Evolutionary conservation across 2,888 invertebrate genomes (phyloP), one percentile per base, ranked within the genome.

Genomic region (Dasypogon diadema): DNA sequence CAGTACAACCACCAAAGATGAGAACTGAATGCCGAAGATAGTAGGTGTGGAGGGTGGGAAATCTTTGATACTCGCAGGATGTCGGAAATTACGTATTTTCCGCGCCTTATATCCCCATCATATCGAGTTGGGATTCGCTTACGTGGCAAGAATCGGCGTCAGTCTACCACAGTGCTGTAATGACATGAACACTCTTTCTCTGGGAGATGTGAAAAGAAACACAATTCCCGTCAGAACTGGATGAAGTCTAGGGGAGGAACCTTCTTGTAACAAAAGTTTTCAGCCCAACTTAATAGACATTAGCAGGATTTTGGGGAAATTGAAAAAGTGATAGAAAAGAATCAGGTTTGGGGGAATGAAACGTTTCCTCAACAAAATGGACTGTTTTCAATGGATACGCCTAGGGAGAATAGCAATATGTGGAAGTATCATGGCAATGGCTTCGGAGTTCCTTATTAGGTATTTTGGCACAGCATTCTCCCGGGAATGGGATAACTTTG

Each of bases 291-390:
- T 63, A 63, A 63, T 63, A 46, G 63, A 63, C 63, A 42, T 37
- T 63, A 63, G 42, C 22, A 18, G 63, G 63, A 63, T 63, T 63
- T 63, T 42, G 63, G 63, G 58, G 22, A 63, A 63, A 63, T 63
- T 63, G 63, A 63, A 63, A 63, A 63, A 42, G 63, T 42, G 63
- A 63, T 42, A 46, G 63, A 22, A 46, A 22, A 22, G 3, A 22
- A 22, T 6, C 6, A 55, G 10, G 21, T 21, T 8, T 12, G 2
- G 48, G 14, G 5, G n/a, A 48, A 48, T 18, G 22, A 63, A 42
- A 63, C 42, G 42, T 46, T 42, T 63, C 24, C 22, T 21, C 21
- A n/a, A 18, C 58, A 24, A 26, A 58, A 58, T 58, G 30, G 58
- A 30, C 58, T 30, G 30, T 58, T 58, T 5, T 30, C 30, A 30